phyloP scores from a whole-genome alignment of 1,140 invertebrate species.

The Pentalonia nigronervosa region DNA sequence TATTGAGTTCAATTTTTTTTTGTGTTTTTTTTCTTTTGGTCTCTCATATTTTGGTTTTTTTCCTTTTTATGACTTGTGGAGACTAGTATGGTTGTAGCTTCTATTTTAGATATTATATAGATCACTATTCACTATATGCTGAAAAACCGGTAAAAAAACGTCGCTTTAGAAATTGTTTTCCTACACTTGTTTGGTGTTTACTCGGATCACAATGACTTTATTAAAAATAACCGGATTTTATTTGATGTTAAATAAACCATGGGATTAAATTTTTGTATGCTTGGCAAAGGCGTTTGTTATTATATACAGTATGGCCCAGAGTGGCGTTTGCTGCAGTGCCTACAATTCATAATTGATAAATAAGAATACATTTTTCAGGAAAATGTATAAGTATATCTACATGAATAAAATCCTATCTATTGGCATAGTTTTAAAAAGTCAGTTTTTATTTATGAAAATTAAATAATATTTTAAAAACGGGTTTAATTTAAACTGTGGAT shows the following conservation, averaged over 20 bases:
- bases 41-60: not conserved
- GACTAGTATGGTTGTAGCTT: not conserved
- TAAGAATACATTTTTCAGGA: not conserved
- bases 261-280: not conserved
- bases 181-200: not conserved
- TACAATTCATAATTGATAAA: not conserved
- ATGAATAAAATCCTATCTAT: not conserved
- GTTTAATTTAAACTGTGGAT: not conserved
- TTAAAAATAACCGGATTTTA: conserved; percentile 10
- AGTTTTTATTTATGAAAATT: not conserved
- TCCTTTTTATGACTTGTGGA: not conserved
- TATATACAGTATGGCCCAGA: not conserved
- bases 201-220: not conserved
- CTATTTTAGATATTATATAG: not conserved
- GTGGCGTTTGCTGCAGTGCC: not conserved
- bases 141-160: not conserved
- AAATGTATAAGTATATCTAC: not conserved
- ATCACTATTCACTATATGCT: no score
- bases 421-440: not conserved
- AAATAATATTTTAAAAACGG: not conserved
- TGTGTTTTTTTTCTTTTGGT: not conserved
- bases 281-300: not conserved
- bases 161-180: not conserved
- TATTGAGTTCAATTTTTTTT: not conserved
- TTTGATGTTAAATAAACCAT: conserved; percentile 43